A percentile compares a stretch with the other conserved stretches of the same genome.
Conservation (phyloP, 1,140 invertebrate species). For the Drosophila santomea region DNA sequence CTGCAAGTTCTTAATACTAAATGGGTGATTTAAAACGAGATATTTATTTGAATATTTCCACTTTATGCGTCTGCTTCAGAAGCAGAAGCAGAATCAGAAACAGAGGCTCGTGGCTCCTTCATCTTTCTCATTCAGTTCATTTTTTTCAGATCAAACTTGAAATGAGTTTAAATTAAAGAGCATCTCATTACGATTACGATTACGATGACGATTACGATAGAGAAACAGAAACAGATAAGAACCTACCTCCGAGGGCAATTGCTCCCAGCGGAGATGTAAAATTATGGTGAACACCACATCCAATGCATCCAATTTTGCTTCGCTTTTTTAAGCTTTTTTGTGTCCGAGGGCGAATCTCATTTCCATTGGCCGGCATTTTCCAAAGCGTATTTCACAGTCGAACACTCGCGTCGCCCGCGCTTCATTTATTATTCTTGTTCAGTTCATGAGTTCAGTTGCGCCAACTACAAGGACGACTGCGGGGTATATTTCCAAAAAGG, state of each 20-base stretch:
- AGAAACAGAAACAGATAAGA: slow-evolving; percentile 1
- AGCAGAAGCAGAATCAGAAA: no score
- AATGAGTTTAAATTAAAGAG: slow-evolving; percentile 1
- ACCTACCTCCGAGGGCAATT: neutral
- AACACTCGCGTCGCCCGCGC: slow-evolving; percentile 42
- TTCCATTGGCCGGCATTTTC: slow-evolving; percentile 21
- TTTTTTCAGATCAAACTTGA: neutral
- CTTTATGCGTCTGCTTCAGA: neutral
- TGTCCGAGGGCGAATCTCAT: neutral
- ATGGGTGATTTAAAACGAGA: slow-evolving; percentile 19
- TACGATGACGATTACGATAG: neutral
- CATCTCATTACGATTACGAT: slow-evolving; percentile 4
- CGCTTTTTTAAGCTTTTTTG: neutral
- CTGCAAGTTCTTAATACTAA: slow-evolving; percentile 5
- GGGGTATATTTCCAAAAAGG: neutral
- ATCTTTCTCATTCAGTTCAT: neutral
- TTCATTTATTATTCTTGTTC: slow-evolving; percentile 55
- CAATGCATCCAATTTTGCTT: no score
- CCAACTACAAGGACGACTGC: no score
- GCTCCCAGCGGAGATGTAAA: neutral
- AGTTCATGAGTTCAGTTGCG: slow-evolving; percentile 37
- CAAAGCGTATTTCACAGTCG: slow-evolving; percentile 55
- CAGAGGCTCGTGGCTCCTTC: neutral
- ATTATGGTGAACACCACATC: neutral
- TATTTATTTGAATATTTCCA: neutral